Base-by-base conservation (phyloP, 2,888 invertebrate species). In the Fragum sueziense region DNA sequence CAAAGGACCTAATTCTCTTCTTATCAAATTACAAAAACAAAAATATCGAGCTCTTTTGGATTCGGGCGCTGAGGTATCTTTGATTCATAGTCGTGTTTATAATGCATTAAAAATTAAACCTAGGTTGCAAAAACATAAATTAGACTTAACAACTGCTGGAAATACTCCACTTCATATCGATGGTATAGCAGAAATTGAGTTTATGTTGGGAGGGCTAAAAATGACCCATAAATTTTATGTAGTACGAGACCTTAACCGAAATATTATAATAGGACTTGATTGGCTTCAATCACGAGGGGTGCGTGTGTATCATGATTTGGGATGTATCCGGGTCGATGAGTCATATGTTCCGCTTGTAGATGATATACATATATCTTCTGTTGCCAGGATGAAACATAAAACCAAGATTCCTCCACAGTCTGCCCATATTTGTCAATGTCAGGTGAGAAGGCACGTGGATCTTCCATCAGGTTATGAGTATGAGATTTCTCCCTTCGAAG, bases 31-130 rank as follows among this genome's bases (percentile, higher is more conserved):
- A 29, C 68, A 67, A 20, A 71, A 71, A 70, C 75, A 80, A 25
- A 74, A 70, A 31, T 75, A 52, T 72, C 68, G 75, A 37, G 61
- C 68, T 6, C 37, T 75, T 17, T 57, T 78, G 0, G 78, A 81
- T 37, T 59, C 72, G 0, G 75, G 75, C 14, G 81, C 78, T 1
- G 76, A 80, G n/a, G 73, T 76, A 31, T 74, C 67, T 31, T 33
- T 76, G 29, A 70, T 80, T n/a, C 71, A 69, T 22, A 54, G 27
- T 11, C 17, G 62, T 22, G 74, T 90, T 90, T 9, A 85, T 87
- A 7, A 91, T 88, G 70, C 89, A 73, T 75, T 91, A 84, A 61
- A 71, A 57, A 7, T 57, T n/a, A 51, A 62, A 59, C 67, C 65
- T 11, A 70, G 57, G 51, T 51, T 80, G 27, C 20, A 27, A 0